Evolutionary conservation across 2,113 vertebrate genomes (phyloP), one percentile per base, ranked within the genome.

Genomic region (Charadrius vociferus): DNA sequence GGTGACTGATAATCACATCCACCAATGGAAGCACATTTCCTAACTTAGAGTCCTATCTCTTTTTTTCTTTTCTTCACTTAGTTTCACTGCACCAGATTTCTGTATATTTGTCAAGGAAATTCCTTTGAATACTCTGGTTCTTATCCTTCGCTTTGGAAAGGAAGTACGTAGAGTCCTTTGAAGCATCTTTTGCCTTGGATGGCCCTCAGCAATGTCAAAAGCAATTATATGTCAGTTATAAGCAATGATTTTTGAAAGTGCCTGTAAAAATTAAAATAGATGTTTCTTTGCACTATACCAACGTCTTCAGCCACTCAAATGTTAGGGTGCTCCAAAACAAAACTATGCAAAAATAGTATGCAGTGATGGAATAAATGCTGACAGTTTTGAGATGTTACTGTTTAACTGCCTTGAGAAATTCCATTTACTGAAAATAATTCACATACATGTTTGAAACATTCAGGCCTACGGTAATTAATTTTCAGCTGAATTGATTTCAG

Each of bases 371-470:
- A 80, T 70, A 94, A 90, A 77, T 12, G 30, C 74, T 86, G 88
- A 56, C 91, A 93, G 77, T 92, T 95, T 95, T 95, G 92, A 97
- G 96, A 93, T 97, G 94, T 94, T 92, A 70, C 59, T 96, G 66
- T 97, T 95, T 74, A 75, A 88, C 88, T 95, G 81, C 95, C 93
- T 92, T 88, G 61, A 95, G 84, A 97, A 92, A 95, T 97, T 97
- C 41, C 90, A 86, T 97, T 96, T 96, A 94, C 88, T 97, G 93
- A 96, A 97, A 97, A 92, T 98, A 98, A 98, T 95, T 96, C 45
- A 26, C 84, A 90, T 94, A 77, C 50, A 39, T 97, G 87, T 97
- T 97, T 94, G 86, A 97, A 97, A 93, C 94, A 82, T 90, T 97
- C 36, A 45, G 53, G 90, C 47, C 71, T 66, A 43, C 22, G n/a